Evolutionary conservation across 2,888 invertebrate species (phyloP), one percentile per base, ranked within the genome.

Genomic region (Crossocerus cetratus): DNA sequence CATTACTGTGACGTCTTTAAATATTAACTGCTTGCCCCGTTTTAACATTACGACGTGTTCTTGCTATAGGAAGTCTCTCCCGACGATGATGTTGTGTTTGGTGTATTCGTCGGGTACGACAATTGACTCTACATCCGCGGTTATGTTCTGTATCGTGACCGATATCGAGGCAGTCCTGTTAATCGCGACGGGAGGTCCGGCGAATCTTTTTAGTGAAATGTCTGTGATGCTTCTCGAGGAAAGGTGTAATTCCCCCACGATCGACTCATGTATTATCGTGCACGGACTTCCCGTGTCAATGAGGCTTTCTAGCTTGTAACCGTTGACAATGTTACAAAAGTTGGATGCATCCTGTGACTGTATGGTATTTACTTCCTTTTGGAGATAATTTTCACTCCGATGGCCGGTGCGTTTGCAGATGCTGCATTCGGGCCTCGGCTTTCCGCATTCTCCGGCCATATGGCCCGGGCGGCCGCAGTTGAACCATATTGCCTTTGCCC

Each of bases 31-130:
- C 22, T 59, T 32, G 0, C 54, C 43, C 2, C 57, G 57, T 63
- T 69, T 69, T 0, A 69, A 2, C 58, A 63, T 43, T 0, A 69
- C 11, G 0, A 69, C 53, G 18, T 59, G 59, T 0, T 58, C 54
- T 32, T 64, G 69, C 3, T 64, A n/a, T 0, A 69, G n/a, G 1
- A 65, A 64, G 1, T 69, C 69, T 16, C 64, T 16, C 0, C 69
- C 69, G 2, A 65, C 2, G 8, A 69, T 59, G 3, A 55, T n/a
- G 4, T 64, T 21, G 18, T 64, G 20, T 0, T 3, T 32, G 1
- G 20, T 53, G n/a, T 58, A 53, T 8, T 57, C 62, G 11, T 63
- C 53, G 11, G 63, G 58, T 1, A 63, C n/a, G 1, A 64, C 8
- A 16, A 58, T 43, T 0, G 68, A 42, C 2, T 63, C 13, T 57